Base-by-base conservation (phyloP, 2,888 invertebrate species). In the Augiades crinisus region DNA sequence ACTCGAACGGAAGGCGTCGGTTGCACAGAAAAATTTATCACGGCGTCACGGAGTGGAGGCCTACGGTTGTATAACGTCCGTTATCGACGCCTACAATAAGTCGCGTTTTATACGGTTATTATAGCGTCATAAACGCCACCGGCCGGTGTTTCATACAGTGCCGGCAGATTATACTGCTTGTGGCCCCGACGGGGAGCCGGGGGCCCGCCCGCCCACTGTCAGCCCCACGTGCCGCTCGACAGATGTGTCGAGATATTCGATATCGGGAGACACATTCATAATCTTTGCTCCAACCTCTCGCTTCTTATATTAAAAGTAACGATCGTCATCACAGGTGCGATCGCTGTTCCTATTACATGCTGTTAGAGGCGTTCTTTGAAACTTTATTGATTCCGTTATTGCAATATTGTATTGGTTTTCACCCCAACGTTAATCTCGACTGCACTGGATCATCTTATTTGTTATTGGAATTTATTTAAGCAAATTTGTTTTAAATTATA, bases 81-180 rank as follows among this genome's bases (percentile, higher is more conserved):
- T 79, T 86, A 89, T 89, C 85, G 87, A 81, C 80, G 82, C 78
- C 81, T 82, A 86, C 87, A 89, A 89, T 87, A 88, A 88, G 87
- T 88, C 85, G 84, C 81, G 78, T 89, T 90, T 90, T 89, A 90
- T 90, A 88, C 76, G 85, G 86, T 87, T 89, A 90, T 90, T 89
- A 89, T 88, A 86, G 87, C 81, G 75, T 81, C 80, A 87, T 90
- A 89, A 89, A 86, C 79, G 84, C 81, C 87, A 86, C 86, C 85
- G 87, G 88, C 78, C 86, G 81, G 81, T 85, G 84, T 85, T 86
- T 86, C 86, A 88, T 89, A 86, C 83, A 86, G 81, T 86, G 75
- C 79, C 78, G 76, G 80, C 86, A 82, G 83, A 83, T 86, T 87
- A 86, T 86, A 81, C 83, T 78, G 81, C 79, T 78, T 76, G 76